phyloP scores from a whole-genome alignment of 2,113 vertebrate genomes.

The Bettongia penicillata region DNA sequence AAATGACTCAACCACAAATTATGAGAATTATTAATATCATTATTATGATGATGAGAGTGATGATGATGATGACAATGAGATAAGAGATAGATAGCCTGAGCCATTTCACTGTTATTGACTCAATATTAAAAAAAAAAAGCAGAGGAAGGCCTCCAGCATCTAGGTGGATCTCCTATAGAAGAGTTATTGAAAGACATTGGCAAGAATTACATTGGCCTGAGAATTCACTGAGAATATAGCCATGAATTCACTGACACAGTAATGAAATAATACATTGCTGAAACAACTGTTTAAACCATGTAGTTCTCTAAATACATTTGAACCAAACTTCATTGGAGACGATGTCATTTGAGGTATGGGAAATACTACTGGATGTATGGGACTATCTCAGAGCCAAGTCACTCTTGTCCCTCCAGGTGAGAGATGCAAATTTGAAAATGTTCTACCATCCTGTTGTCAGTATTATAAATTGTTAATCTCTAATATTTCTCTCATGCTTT shows the following conservation, averaged over 20 bases:
- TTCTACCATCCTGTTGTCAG: slow-evolving; percentile 33
- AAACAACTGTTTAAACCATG: neutral
- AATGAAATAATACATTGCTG: neutral
- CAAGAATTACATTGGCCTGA: neutral
- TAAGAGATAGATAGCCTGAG: neutral
- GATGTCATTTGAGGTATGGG: slow-evolving; percentile 40
- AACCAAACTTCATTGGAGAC: slow-evolving; percentile 28
- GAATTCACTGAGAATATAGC: neutral
- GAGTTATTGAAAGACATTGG: neutral
- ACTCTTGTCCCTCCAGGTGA: slow-evolving; percentile 41
- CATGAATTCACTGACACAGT: neutral
- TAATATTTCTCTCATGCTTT: slow-evolving; percentile 45
- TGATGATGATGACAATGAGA: neutral
- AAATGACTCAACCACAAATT: too few species aligned
- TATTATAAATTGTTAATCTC: slow-evolving; percentile 59
- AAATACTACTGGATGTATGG: neutral
- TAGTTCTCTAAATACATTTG: neutral
- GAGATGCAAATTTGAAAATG: slow-evolving; percentile 38
- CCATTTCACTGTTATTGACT: neutral
- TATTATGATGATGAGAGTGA: too few species aligned
- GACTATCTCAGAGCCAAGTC: slow-evolving; percentile 7
- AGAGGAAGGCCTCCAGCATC: neutral
- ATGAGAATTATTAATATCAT: neutral
- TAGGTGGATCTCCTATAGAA: neutral
- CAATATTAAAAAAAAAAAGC: neutral